These are phyloP conservation scores for Ypsolopha scabrella DNA, from an alignment of 2,888 invertebrate species.

Conservation along the genomic window DNA sequence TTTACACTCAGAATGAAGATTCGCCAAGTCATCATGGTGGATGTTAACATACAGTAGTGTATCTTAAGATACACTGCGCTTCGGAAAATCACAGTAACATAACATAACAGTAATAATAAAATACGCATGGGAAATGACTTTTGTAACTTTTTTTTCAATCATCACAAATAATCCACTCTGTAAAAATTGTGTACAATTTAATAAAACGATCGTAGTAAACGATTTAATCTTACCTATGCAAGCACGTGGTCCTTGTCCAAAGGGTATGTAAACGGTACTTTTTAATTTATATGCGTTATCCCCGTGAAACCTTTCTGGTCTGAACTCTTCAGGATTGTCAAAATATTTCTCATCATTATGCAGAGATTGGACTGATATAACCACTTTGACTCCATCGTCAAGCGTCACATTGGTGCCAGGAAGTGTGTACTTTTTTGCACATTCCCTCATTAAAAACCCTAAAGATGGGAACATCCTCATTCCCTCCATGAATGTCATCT, in stretches of 20 bases:
- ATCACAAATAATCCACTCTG: too few species aligned
- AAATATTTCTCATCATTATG: slow-evolving; percentile 18
- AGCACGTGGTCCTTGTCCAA: slow-evolving; percentile 51
- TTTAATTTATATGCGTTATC: slow-evolving; percentile 28
- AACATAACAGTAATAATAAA: too few species aligned
- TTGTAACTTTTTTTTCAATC: too few species aligned
- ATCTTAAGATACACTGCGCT: too few species aligned
- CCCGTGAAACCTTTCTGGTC: slow-evolving; percentile 41
- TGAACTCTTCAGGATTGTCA: slow-evolving; percentile 35
- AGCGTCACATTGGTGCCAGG: slow-evolving; percentile 47
- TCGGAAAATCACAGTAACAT: too few species aligned
- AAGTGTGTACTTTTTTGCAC: slow-evolving; percentile 40
- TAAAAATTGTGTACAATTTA: too few species aligned
- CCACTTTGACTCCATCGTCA: slow-evolving; percentile 34
- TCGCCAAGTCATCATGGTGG: too few species aligned
- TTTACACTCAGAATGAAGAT: too few species aligned
- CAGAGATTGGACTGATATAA: slow-evolving; percentile 49
- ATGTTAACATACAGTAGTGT: too few species aligned
- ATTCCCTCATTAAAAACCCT: slow-evolving; percentile 40
- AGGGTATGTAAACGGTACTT: slow-evolving; percentile 42
- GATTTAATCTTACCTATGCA: slow-evolving; percentile 43
- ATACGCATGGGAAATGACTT: too few species aligned
- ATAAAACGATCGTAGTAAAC: too few species aligned
- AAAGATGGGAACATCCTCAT: slow-evolving; percentile 56
- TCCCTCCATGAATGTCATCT: slow-evolving; percentile 49